phyloP scores from a whole-genome alignment of 2,113 vertebrate genomes.

The Scortum barcoo region DNA sequence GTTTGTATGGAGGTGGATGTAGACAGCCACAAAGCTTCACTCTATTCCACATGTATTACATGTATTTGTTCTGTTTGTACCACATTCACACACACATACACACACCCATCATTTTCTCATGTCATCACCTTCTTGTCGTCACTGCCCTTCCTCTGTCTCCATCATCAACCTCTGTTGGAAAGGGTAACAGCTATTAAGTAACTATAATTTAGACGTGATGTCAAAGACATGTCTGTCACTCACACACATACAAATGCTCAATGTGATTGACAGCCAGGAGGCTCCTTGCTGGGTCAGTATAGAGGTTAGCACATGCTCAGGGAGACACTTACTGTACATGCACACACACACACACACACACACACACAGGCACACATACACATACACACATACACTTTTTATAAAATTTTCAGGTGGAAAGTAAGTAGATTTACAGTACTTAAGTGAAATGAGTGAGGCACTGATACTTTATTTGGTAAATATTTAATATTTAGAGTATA shows the following conservation, averaged over 20 bases:
- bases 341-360: background rate
- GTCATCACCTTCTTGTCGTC: conserved; percentile 55
- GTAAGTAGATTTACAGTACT: background rate
- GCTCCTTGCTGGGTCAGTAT: conserved; percentile 28
- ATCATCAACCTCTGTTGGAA: conserved; percentile 46
- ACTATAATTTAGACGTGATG: conserved; percentile 57
- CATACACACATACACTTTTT: background rate
- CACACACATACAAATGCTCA: conserved; percentile 2
- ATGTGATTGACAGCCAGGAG: conserved; percentile 51
- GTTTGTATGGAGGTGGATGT: conserved; percentile 64
- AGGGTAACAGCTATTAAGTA: conserved; percentile 51
- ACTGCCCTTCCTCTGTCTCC: conserved; percentile 59
- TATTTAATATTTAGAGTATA: too few species aligned
- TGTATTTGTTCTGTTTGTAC: conserved; percentile 25
- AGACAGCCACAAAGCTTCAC: background rate
- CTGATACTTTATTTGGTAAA: background rate
- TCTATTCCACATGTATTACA: conserved; percentile 9
- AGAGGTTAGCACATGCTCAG: conserved; percentile 27
- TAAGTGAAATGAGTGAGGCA: background rate
- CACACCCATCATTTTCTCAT: conserved; percentile 51
- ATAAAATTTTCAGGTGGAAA: background rate
- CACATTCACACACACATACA: conserved; percentile 1
- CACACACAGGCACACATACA: background rate
- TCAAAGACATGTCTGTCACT: conserved; percentile 53
- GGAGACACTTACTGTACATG: background rate